These are phyloP conservation scores for Argyrosomus regius DNA, from an alignment of 2,797 vertebrate species.

Conservation along the genomic window DNA sequence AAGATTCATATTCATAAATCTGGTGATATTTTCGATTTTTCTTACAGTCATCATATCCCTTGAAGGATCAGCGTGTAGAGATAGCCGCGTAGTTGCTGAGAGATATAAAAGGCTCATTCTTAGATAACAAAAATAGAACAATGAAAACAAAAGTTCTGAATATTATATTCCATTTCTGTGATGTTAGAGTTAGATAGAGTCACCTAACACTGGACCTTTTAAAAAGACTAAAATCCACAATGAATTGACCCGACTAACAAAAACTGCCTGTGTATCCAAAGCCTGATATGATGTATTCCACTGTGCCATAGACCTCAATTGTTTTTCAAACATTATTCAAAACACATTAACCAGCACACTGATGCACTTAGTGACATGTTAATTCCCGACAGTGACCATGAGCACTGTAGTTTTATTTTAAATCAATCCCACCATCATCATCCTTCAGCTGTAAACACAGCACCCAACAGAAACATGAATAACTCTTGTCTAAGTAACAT, in stretches of 20 bases:
- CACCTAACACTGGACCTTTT: not conserved
- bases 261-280: not conserved
- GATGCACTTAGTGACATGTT: not conserved
- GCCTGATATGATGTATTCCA: not conserved
- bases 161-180: no score
- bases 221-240: slow-evolving; percentile 6
- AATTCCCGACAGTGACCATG: not conserved
- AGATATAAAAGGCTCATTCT: no score
- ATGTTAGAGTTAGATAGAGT: no score
- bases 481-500: not conserved
- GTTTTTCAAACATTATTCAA: slow-evolving; percentile 10
- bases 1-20: not conserved
- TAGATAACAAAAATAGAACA: no score
- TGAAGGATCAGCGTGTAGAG: no score
- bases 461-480: not conserved
- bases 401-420: not conserved
- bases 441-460: not conserved
- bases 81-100: no score
- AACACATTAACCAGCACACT: not conserved
- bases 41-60: not conserved
- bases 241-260: not conserved
- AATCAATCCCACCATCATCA: not conserved
- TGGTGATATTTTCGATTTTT: not conserved
- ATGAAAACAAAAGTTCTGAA: no score
- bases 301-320: not conserved